Evolutionary conservation across 2,797 vertebrate species (phyloP).

Genomic region (Melanotaenia parkinsoni): DNA sequence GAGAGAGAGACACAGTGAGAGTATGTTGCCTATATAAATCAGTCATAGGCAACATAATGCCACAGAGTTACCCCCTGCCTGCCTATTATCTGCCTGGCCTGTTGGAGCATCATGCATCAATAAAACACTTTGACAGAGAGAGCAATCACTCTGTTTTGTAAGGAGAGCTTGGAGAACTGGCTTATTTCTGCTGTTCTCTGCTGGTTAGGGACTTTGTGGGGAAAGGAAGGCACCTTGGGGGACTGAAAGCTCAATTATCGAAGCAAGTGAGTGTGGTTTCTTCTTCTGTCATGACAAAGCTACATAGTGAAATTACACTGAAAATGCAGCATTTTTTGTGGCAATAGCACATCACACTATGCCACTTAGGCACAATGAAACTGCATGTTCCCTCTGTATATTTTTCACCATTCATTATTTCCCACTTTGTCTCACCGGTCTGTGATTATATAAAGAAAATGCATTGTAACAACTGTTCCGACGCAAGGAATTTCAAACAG

Average conservation of each 20-base stretch:
- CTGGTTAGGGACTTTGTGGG: conserved; percentile 22
- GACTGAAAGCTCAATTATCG: conserved; percentile 9
- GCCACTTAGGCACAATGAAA: background rate
- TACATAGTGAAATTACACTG: background rate
- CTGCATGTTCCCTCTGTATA: background rate
- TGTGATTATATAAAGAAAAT: conserved; percentile 3
- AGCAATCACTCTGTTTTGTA: conserved; percentile 60
- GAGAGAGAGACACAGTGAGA: conserved; percentile 40
- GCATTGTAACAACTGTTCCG: background rate
- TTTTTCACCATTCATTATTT: background rate
- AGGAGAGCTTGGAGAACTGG: conserved; percentile 36
- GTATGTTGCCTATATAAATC: conserved; percentile 66
- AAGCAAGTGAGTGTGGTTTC: conserved; percentile 6
- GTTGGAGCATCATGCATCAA: conserved; percentile 55
- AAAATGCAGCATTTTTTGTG: background rate
- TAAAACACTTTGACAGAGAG: conserved; percentile 70
- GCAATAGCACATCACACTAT: background rate
- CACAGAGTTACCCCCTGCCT: conserved; percentile 55
- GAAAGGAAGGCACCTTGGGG: background rate
- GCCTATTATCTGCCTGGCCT: conserved; percentile 59
- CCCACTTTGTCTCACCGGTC: background rate
- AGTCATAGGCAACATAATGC: conserved; percentile 63
- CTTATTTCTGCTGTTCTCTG: conserved; percentile 43
- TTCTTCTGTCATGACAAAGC: background rate
- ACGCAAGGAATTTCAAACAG: background rate